Evolutionary conservation across 1,140 invertebrate genomes (phyloP).

Genomic region (Metaphire vulgaris): DNA sequence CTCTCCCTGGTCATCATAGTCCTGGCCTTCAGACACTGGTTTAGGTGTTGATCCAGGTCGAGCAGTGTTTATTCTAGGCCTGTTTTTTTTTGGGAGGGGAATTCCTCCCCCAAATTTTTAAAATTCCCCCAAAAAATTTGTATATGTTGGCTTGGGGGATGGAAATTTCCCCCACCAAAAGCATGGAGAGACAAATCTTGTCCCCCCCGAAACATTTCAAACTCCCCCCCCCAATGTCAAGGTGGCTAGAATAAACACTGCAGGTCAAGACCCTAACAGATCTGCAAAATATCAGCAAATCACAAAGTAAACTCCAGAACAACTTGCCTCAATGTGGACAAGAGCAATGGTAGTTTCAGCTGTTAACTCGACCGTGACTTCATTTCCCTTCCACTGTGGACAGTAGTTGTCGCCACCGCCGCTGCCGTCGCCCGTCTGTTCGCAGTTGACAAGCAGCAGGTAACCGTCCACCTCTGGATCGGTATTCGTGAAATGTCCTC

Average conservation of each 20-base stretch:
- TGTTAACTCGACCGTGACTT: conserved; percentile 51
- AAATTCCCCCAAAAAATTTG: too few species aligned
- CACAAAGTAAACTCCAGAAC: background rate
- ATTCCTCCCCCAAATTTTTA: too few species aligned
- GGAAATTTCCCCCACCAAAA: too few species aligned
- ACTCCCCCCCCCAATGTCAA: too few species aligned
- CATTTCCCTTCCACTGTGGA: conserved; percentile 41
- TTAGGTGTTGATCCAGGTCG: background rate
- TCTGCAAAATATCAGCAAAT: conserved; percentile 22
- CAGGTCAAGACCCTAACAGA: background rate
- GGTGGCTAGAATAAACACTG: too few species aligned
- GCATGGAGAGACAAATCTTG: too few species aligned
- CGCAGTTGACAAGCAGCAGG: conserved; percentile 47
- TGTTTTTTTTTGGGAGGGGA: too few species aligned
- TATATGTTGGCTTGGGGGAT: too few species aligned
- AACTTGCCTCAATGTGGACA: conserved; percentile 50
- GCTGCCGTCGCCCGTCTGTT: background rate
- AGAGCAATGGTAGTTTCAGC: conserved; percentile 54
- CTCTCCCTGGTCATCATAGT: too few species aligned
- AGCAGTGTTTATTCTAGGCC: too few species aligned
- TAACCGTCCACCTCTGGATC: conserved; percentile 40
- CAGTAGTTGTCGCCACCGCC: background rate
- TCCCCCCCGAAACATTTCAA: too few species aligned
- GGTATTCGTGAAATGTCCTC: conserved; percentile 37
- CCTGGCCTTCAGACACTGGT: too few species aligned